A percentile compares a stretch with the other conserved stretches of the same genome.
Evolutionary conservation across 1,140 invertebrate species (phyloP).

Genomic region (Hirudo medicinalis): DNA sequence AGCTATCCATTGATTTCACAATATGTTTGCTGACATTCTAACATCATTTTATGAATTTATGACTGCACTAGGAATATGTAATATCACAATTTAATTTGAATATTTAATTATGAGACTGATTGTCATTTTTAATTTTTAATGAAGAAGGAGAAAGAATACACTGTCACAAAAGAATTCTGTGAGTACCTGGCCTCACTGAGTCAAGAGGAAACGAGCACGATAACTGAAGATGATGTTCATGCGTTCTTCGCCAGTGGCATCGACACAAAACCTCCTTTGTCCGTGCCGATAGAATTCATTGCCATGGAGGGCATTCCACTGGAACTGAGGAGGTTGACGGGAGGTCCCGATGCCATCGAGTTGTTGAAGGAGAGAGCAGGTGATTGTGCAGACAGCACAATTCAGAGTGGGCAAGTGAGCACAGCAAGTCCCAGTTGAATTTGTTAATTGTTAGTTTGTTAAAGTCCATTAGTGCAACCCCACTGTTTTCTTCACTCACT

Average conservation of each 20-base stretch:
- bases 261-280: not conserved
- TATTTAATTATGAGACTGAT: not conserved
- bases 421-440: not conserved
- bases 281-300: slow-evolving; percentile 6
- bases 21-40: too few species aligned
- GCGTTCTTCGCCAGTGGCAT: not conserved
- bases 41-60: too few species aligned
- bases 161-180: slow-evolving; percentile 8
- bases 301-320: slow-evolving; percentile 5
- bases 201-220: not conserved
- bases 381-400: not conserved
- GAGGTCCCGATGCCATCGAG: not conserved
- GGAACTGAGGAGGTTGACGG: slow-evolving; percentile 7
- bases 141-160: not conserved
- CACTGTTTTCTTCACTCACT: too few species aligned
- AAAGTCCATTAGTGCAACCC: too few species aligned
- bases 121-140: not conserved
- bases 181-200: slow-evolving; percentile 4
- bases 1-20: too few species aligned
- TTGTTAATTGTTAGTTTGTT: too few species aligned
- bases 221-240: not conserved
- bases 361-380: not conserved
- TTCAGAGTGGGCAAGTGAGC: slow-evolving; percentile 1
- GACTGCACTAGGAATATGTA: too few species aligned
- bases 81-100: too few species aligned